These are phyloP conservation scores for Ormyrus labotus DNA, from an alignment of 2,888 invertebrate species.

Conservation along the genomic window DNA sequence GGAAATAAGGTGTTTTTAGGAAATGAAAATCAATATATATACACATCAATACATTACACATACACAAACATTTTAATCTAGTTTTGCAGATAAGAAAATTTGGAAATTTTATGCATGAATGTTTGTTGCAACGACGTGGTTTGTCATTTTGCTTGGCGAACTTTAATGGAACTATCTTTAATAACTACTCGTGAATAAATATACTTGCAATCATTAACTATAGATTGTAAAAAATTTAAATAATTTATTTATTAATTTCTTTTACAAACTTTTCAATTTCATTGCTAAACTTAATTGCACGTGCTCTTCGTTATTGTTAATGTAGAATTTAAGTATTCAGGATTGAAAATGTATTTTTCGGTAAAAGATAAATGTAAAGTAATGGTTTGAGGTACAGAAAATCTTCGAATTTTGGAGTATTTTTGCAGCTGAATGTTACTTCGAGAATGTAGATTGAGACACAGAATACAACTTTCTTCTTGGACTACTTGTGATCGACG, in stretches of 20 bases:
- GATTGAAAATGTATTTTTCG: constrained; percentile 40
- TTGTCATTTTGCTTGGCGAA: constrained; percentile 50
- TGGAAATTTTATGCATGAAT: constrained; percentile 48
- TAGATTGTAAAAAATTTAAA: constrained; percentile 12
- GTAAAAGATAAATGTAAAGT: constrained; percentile 47
- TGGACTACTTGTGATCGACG: constrained; percentile 56
- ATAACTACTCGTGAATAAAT: constrained; percentile 24
- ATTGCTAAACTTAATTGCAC: constrained; percentile 36
- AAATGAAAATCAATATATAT: constrained; percentile 42
- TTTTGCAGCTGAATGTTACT: constrained; percentile 52
- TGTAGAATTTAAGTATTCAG: constrained; percentile 50
- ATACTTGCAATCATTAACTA: constrained; percentile 4
- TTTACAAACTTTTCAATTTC: constrained; percentile 34
- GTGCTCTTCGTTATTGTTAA: constrained; percentile 28
- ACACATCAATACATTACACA: constrained; percentile 48
- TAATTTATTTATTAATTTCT: constrained; percentile 23
- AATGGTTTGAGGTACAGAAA: constrained; percentile 38
- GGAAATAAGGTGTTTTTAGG: constrained; percentile 44
- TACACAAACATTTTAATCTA: constrained; percentile 52
- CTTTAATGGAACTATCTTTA: constrained; percentile 29
- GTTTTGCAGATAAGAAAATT: constrained; percentile 50
- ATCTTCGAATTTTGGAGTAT: constrained; percentile 49
- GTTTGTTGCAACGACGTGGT: constrained; percentile 46
- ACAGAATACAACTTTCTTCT: constrained; percentile 52
- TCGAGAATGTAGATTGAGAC: constrained; percentile 45